Evolutionary conservation across 1,140 invertebrate genomes (phyloP).

Genomic region (Drosophila littoralis): DNA sequence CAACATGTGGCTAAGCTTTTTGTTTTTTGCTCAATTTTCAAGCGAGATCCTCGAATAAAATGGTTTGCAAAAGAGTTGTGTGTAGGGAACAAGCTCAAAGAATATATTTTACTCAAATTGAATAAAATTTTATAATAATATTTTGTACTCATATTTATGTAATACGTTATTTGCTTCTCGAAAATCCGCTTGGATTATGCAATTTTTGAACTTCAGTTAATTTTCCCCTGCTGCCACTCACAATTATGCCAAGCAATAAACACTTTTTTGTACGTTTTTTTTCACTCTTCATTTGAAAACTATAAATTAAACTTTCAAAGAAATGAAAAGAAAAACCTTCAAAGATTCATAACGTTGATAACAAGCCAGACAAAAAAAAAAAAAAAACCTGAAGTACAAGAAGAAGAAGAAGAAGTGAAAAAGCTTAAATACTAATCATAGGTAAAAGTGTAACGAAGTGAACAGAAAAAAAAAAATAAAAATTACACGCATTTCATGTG

Average conservation of each 20-base stretch:
- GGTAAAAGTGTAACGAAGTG: conserved; percentile 66
- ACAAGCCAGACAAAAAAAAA: conserved; percentile 22
- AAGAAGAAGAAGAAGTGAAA: background rate
- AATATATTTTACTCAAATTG: no score
- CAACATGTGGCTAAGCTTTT: no score
- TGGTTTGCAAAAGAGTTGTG: no score
- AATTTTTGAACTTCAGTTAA: background rate
- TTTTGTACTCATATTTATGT: no score
- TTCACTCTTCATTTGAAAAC: background rate
- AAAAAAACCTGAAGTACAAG: background rate
- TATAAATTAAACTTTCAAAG: conserved; percentile 28
- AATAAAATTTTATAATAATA: no score
- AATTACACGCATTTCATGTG: conserved; percentile 66
- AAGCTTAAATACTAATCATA: conserved; percentile 19
- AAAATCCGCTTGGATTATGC: no score
- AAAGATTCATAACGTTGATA: conserved; percentile 34
- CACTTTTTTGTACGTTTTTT: background rate
- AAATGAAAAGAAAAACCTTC: background rate
- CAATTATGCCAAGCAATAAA: background rate
- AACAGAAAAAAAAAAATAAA: no score
- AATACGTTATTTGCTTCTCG: no score
- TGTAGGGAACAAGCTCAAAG: no score
- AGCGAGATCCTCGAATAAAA: no score
- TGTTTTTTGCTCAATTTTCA: no score
- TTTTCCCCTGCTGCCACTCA: background rate